Conservation (phyloP, 2,888 invertebrate genomes). For the Carcina quercana region DNA sequence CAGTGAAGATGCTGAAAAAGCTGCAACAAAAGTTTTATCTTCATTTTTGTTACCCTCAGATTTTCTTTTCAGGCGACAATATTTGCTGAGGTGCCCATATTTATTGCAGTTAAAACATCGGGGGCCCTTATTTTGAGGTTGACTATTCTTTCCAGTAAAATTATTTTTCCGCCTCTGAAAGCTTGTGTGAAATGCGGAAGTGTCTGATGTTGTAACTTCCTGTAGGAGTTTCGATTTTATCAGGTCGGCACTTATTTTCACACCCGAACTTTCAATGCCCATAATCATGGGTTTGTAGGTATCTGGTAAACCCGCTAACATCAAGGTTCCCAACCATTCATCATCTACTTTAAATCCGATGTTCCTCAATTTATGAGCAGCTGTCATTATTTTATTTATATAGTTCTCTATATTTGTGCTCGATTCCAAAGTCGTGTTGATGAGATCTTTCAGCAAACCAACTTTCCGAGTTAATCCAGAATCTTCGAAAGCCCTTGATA, state of each 20-base stretch:
- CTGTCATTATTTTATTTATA: background rate
- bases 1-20: constrained; percentile 9
- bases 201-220: background rate
- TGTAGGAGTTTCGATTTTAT: background rate
- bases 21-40: constrained; percentile 4
- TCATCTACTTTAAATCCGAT: background rate
- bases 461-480: constrained; percentile 12
- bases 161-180: background rate
- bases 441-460: constrained; percentile 15
- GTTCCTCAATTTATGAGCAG: background rate
- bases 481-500: constrained; percentile 15
- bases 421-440: constrained; percentile 11
- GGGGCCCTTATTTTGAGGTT: background rate
- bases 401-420: constrained; percentile 12
- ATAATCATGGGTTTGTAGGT: background rate
- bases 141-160: background rate
- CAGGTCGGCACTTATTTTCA: background rate
- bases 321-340: background rate
- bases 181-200: background rate
- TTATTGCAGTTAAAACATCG: background rate
- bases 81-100: background rate
- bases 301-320: background rate
- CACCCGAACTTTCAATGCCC: background rate
- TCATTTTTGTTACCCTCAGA: background rate
- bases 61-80: background rate